phyloP scores from a whole-genome alignment of 2,797 vertebrate genomes.

The Hippoglossus hippoglossus region DNA sequence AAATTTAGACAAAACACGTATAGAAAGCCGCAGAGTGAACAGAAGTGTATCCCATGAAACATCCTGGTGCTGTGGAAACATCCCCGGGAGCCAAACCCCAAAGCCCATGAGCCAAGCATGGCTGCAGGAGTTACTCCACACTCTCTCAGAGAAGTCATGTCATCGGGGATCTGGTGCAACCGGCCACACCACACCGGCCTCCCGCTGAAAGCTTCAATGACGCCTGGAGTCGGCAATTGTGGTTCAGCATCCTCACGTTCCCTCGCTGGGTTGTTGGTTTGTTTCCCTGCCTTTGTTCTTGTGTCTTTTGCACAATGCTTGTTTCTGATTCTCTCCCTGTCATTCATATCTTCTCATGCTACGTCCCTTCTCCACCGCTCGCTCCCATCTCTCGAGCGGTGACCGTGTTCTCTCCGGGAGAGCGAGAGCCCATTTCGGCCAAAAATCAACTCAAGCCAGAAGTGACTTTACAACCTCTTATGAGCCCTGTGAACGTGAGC shows the following conservation, averaged over 20 bases:
- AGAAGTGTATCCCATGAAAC: conserved; percentile 55
- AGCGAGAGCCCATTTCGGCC: conserved; percentile 64
- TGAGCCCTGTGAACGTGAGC: conserved; percentile 51
- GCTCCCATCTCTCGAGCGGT: neutral
- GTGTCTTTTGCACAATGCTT: no score
- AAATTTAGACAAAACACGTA: conserved; percentile 16
- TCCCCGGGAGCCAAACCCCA: conserved; percentile 74
- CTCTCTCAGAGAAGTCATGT: conserved; percentile 65
- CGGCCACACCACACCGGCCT: conserved; percentile 71
- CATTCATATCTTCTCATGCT: no score
- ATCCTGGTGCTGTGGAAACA: conserved; percentile 61
- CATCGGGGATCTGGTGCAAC: conserved; percentile 65
- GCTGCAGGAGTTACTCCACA: conserved; percentile 69
- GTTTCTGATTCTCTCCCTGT: neutral
- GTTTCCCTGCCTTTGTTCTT: conserved; percentile 24
- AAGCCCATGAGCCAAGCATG: conserved; percentile 72
- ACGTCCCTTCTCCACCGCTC: no score
- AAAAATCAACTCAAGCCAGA: conserved; percentile 74
- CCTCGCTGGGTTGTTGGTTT: conserved; percentile 46
- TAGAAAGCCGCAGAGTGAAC: conserved; percentile 24
- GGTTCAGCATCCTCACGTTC: conserved; percentile 66
- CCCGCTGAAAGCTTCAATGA: conserved; percentile 77
- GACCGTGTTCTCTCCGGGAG: conserved; percentile 45
- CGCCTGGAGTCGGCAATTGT: conserved; percentile 74
- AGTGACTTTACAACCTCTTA: conserved; percentile 74